Conservation (phyloP, 1,140 invertebrate genomes). For the Bilobella aurantiaca region DNA sequence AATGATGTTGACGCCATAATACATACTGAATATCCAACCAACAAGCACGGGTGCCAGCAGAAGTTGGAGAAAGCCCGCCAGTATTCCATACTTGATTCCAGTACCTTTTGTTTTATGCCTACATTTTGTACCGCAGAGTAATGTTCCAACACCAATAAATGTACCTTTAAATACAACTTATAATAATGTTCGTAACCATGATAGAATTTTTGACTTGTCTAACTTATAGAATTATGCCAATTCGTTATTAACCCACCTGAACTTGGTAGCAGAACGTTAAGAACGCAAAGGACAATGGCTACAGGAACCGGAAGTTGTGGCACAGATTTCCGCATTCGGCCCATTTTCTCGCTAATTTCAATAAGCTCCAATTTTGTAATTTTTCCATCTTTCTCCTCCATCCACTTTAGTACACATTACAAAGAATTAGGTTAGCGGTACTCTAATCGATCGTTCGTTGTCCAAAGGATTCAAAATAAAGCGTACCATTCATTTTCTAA, state of each 20-base stretch:
- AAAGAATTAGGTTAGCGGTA: background rate
- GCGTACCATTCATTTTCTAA: too few relatives aligned
- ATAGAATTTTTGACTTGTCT: background rate
- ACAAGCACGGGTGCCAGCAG: slow-evolving; percentile 43
- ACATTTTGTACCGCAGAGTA: slow-evolving; percentile 44
- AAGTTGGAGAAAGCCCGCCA: slow-evolving; percentile 37
- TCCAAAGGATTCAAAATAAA: too few relatives aligned
- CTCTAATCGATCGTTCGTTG: too few relatives aligned
- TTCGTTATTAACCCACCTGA: slow-evolving; percentile 39
- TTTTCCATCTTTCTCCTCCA: slow-evolving; percentile 35
- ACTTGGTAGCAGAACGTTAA: slow-evolving; percentile 45
- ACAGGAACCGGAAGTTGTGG: slow-evolving; percentile 43
- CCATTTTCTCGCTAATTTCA: slow-evolving; percentile 43
- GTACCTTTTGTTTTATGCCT: slow-evolving; percentile 37
- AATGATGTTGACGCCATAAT: slow-evolving; percentile 47
- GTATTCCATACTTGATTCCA: slow-evolving; percentile 42
- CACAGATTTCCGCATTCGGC: slow-evolving; percentile 44
- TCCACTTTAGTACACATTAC: slow-evolving; percentile 16
- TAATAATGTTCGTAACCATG: background rate
- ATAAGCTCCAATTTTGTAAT: slow-evolving; percentile 38
- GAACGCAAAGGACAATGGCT: slow-evolving; percentile 43
- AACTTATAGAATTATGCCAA: background rate
- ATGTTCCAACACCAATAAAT: slow-evolving; percentile 42
- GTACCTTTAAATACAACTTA: slow-evolving; percentile 39
- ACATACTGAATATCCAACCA: slow-evolving; percentile 48